phyloP scores from a whole-genome alignment of 2,888 invertebrate genomes.

The Himalopsyche kuldschensis region DNA sequence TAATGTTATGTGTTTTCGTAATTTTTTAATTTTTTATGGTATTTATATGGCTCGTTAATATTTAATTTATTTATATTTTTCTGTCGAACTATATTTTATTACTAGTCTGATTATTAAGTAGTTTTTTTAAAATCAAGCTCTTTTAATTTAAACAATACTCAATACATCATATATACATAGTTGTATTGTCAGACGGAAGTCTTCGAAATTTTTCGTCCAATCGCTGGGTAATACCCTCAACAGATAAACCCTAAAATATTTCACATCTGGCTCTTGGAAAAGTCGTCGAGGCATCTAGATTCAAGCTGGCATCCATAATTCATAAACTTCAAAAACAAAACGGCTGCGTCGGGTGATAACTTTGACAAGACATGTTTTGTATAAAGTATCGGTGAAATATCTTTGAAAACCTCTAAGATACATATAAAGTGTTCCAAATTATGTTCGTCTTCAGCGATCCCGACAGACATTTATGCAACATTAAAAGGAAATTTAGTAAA shows the following conservation, averaged over 20 bases:
- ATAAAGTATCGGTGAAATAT: constrained; percentile 31
- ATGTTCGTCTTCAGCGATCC: neutral
- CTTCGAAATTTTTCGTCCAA: neutral
- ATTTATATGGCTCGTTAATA: too few species aligned
- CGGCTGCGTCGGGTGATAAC: constrained; percentile 30
- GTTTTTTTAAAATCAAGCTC: too few species aligned
- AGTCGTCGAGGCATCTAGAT: neutral
- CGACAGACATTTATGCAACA: neutral
- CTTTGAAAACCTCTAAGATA: neutral
- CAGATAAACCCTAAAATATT: neutral
- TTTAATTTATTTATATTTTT: too few species aligned
- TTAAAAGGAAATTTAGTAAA: too few species aligned
- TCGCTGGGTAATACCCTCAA: neutral
- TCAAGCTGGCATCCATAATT: constrained; percentile 31
- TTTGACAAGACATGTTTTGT: constrained; percentile 14
- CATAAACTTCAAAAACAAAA: constrained; percentile 38
- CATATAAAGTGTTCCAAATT: neutral
- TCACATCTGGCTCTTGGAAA: constrained; percentile 7
- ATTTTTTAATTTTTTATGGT: too few species aligned
- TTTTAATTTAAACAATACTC: too few species aligned
- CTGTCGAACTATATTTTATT: too few species aligned
- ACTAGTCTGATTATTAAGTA: too few species aligned
- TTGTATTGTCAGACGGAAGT: too few species aligned
- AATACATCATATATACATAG: too few species aligned
- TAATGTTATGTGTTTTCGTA: too few species aligned